Percentiles rank a stretch among this genome's conserved stretches.
phyloP scores from a whole-genome alignment of 2,113 vertebrate genomes.

The Pseudonaja textilis region DNA sequence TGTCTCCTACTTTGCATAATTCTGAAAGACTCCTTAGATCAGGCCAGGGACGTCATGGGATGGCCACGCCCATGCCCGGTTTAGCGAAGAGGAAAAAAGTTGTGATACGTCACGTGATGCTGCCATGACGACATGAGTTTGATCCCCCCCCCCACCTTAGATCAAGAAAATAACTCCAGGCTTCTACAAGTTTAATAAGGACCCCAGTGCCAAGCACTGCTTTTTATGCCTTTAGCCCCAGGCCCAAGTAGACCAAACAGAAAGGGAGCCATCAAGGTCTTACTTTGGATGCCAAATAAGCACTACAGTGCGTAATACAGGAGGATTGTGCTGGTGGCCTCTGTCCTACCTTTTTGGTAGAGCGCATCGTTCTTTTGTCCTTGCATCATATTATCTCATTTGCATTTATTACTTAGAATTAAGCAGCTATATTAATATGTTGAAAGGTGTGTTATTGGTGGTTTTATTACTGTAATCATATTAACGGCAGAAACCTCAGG shows the following conservation, averaged over 20 bases:
- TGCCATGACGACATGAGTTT: accelerated
- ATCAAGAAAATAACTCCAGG: neutral
- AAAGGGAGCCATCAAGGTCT: neutral
- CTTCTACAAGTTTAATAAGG: neutral
- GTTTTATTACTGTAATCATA: neutral
- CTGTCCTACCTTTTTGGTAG: neutral
- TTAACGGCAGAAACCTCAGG: conserved; percentile 33
- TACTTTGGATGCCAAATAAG: neutral
- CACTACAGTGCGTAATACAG: neutral
- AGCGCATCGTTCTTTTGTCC: neutral
- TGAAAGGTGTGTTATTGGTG: neutral
- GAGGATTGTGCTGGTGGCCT: neutral
- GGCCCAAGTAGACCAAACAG: neutral
- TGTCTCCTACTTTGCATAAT: neutral
- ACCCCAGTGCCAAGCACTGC: neutral
- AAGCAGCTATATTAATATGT: neutral
- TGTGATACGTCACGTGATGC: too few species aligned
- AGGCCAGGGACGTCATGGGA: accelerated
- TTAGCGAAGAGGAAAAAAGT: too few species aligned
- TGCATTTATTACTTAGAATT: accelerated
- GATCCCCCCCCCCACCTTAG: too few species aligned
- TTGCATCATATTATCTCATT: neutral
- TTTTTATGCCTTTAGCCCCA: neutral
- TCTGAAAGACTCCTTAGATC: neutral
- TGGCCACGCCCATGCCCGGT: too few species aligned